phyloP scores from a whole-genome alignment of 64 coral and sea anemone genomes.

The Stichodactyla mertensii region DNA sequence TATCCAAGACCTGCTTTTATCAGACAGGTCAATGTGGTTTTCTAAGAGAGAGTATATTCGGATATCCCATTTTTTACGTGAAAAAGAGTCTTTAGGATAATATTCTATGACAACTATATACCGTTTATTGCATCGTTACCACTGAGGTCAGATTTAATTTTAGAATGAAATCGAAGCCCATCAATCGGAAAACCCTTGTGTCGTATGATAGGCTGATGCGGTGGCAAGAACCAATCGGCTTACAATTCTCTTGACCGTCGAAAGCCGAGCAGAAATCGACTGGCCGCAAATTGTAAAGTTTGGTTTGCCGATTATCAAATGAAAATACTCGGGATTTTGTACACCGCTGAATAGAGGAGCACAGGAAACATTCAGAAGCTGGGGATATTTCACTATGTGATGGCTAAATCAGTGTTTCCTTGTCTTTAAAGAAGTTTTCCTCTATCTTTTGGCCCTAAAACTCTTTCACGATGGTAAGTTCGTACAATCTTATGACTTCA shows the following conservation, averaged over 20 bases:
- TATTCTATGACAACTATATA: neutral
- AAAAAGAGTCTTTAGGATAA: neutral
- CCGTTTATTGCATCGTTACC: neutral
- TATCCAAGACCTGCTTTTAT: neutral
- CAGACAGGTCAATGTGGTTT: neutral
- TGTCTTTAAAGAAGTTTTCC: neutral
- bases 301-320: neutral
- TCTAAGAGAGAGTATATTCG: neutral
- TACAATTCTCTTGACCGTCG: neutral
- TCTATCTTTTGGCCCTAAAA: neutral
- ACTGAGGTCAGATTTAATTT: neutral
- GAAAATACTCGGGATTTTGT: neutral
- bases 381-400: neutral
- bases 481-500: neutral
- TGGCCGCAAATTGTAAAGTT: neutral
- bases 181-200: neutral
- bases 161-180: neutral
- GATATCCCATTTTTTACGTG: neutral
- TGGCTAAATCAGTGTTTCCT: neutral
- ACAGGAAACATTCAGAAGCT: neutral
- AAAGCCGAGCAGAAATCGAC: constrained; percentile 5
- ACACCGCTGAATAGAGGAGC: constrained; percentile 11
- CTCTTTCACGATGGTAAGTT: neutral
- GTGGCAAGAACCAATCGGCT: neutral
- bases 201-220: neutral